A percentile compares a stretch with the other conserved stretches of the same genome.
These are phyloP conservation scores for Branchipolynoe longqiensis DNA, from an alignment of 2,888 invertebrate species.

Conservation along the genomic window DNA sequence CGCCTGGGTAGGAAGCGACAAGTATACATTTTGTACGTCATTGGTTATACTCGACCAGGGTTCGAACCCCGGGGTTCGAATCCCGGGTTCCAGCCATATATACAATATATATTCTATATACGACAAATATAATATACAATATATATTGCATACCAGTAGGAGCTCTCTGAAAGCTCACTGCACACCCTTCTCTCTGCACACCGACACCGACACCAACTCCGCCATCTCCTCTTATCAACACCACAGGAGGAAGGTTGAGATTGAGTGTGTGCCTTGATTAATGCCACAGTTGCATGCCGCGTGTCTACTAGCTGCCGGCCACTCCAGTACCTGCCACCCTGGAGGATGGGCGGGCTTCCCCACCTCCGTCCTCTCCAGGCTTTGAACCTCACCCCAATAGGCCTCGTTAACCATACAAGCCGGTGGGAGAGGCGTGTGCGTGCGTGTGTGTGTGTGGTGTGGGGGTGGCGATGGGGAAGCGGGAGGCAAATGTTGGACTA, in stretches of 20 bases:
- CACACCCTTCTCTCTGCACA: background rate
- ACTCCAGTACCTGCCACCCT: background rate
- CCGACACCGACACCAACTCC: background rate
- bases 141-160: too few species aligned
- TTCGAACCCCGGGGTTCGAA: too few species aligned
- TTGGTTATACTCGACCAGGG: too few species aligned
- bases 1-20: too few species aligned
- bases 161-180: too few species aligned
- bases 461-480: background rate
- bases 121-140: too few species aligned
- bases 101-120: too few species aligned
- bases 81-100: too few species aligned
- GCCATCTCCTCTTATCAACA: background rate
- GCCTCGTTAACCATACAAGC: slow-evolving; percentile 1
- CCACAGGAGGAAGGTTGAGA: background rate
- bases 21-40: too few species aligned
- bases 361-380: too few species aligned
- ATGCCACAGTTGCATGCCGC: slow-evolving; percentile 30
- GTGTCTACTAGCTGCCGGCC: slow-evolving; percentile 27
- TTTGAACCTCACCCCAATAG: slow-evolving; percentile 40
- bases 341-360: background rate
- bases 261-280: slow-evolving; percentile 27
- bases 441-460: background rate
- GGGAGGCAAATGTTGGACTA: background rate
- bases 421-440: background rate